phyloP scores from a whole-genome alignment of 2,113 vertebrate species.

The Motacilla alba region DNA sequence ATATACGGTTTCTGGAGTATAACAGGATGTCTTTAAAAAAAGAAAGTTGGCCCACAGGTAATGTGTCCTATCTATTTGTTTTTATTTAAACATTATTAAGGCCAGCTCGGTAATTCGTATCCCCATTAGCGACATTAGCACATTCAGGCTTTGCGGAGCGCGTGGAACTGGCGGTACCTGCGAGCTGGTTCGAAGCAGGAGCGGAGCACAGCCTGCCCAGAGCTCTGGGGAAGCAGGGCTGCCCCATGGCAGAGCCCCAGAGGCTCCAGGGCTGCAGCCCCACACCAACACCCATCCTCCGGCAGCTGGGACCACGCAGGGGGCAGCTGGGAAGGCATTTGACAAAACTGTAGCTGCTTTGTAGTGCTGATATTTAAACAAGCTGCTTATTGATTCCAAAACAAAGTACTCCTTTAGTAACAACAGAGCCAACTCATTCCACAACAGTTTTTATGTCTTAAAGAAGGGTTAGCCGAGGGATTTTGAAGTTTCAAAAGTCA shows the following conservation, averaged over 20 bases:
- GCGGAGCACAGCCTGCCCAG: rapidly evolving
- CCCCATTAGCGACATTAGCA: neutral
- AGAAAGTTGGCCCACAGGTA: neutral
- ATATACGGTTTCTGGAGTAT: neutral
- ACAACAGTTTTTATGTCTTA: conserved; percentile 53
- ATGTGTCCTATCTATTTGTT: neutral
- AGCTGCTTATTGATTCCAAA: conserved; percentile 53
- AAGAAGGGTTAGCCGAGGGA: conserved; percentile 46
- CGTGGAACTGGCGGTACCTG: rapidly evolving
- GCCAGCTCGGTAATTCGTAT: neutral
- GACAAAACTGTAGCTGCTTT: conserved; percentile 25
- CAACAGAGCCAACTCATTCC: conserved; percentile 44
- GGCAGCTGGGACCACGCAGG: neutral
- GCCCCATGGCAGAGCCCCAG: neutral
- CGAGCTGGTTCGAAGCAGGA: rapidly evolving
- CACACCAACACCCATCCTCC: neutral
- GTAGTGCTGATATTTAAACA: conserved; percentile 48
- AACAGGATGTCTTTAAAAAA: neutral
- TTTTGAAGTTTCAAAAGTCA: conserved; percentile 55
- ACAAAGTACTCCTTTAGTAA: conserved; percentile 55
- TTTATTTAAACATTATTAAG: neutral
- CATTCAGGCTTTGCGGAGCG: neutral
- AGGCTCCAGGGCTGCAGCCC: neutral
- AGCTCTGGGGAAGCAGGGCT: neutral
- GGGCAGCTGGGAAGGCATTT: neutral